phyloP scores from a whole-genome alignment of 2,113 vertebrate genomes.

The Vicugna pacos region DNA sequence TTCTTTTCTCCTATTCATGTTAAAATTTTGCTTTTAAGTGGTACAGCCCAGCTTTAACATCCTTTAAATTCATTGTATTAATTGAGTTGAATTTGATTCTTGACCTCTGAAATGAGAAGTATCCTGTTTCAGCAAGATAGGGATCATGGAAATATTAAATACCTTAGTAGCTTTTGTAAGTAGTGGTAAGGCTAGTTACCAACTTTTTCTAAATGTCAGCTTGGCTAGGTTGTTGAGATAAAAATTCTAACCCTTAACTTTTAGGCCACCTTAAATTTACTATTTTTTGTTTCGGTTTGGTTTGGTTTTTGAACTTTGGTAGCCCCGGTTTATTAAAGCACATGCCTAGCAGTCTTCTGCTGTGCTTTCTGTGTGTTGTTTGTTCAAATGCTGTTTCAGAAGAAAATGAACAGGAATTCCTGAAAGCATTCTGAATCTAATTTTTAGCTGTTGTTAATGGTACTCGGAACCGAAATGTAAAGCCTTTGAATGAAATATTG shows the following conservation, averaged over 20 bases:
- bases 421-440: slow-evolving; percentile 73
- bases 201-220: slow-evolving; percentile 72
- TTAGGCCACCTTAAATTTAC: slow-evolving; percentile 72
- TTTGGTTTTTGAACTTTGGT: too few species aligned
- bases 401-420: slow-evolving; percentile 74
- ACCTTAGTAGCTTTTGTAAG: slow-evolving; percentile 56
- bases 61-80: slow-evolving; percentile 43
- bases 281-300: neutral
- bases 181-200: slow-evolving; percentile 60
- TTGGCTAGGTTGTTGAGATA: slow-evolving; percentile 81
- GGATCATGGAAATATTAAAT: neutral
- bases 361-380: slow-evolving; percentile 66
- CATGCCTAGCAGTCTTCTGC: too few species aligned
- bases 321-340: too few species aligned
- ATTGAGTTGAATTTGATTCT: slow-evolving; percentile 56
- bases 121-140: neutral
- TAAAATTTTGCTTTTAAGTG: slow-evolving; percentile 53
- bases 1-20: neutral
- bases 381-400: slow-evolving; percentile 82
- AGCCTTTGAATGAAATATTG: slow-evolving; percentile 73
- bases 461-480: slow-evolving; percentile 78
- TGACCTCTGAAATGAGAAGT: slow-evolving; percentile 63
- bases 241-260: slow-evolving; percentile 81
- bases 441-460: slow-evolving; percentile 81
- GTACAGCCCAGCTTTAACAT: neutral